A percentile compares a stretch with the other conserved stretches of the same genome.
phyloP scores from a whole-genome alignment of 2,888 invertebrate genomes.

The Clivina fossor region DNA sequence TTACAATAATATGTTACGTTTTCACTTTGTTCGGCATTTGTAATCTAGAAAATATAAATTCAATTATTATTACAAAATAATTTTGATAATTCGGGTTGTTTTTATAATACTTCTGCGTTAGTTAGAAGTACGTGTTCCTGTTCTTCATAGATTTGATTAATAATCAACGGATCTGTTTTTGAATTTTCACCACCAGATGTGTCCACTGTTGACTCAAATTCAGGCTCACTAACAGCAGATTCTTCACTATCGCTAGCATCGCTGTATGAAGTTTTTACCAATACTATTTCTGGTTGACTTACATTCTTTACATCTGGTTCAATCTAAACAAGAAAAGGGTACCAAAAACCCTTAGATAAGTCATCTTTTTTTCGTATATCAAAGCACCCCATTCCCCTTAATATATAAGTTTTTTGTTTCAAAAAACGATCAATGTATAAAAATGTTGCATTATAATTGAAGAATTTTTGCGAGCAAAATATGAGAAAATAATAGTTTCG shows the following conservation, averaged over 20 bases:
- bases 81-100: too few relatives aligned
- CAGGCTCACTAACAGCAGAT: constrained; percentile 22
- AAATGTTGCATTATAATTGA: too few relatives aligned
- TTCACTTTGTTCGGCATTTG: constrained; percentile 32
- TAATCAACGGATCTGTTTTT: constrained; percentile 3
- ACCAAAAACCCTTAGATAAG: too few relatives aligned
- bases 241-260: constrained; percentile 18
- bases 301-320: constrained; percentile 21
- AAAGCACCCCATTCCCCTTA: too few relatives aligned
- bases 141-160: constrained; percentile 12
- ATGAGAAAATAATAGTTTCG: too few relatives aligned
- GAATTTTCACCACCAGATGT: constrained; percentile 6
- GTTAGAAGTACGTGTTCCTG: constrained; percentile 16
- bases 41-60: constrained; percentile 4
- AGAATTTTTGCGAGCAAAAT: too few relatives aligned
- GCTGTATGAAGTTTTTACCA: constrained; percentile 19
- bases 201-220: constrained; percentile 17
- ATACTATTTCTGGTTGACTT: constrained; percentile 14
- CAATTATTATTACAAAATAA: too few relatives aligned
- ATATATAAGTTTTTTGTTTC: too few relatives aligned
- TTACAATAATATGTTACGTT: constrained; percentile 53
- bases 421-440: too few relatives aligned
- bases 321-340: too few relatives aligned
- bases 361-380: too few relatives aligned
- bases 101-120: constrained; percentile 3